Percentiles rank a stretch among this genome's conserved stretches.
These are phyloP conservation scores for Cichladusa arquata DNA, from an alignment of 2,113 vertebrate species.

Conservation along the genomic window DNA sequence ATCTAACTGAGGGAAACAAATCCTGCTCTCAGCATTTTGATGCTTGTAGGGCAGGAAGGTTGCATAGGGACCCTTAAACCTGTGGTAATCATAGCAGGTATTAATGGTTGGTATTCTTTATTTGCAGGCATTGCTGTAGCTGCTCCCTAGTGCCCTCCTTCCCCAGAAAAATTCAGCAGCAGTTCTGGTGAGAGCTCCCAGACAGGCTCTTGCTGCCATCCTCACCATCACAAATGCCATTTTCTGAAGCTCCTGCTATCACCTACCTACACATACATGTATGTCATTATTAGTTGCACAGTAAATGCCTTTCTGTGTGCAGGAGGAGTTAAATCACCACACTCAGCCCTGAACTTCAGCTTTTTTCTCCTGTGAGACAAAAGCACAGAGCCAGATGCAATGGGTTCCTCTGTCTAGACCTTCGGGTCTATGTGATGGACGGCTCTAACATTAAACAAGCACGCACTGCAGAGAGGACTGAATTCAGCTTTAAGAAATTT, in stretches of 20 bases:
- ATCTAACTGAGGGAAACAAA: neutral
- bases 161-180: neutral
- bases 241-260: neutral
- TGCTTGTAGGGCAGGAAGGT: neutral
- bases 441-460: neutral
- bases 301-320: neutral
- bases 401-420: neutral
- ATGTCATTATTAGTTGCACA: neutral
- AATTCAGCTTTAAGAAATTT: constrained; percentile 6
- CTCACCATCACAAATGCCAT: fast-evolving
- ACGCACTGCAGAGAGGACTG: neutral
- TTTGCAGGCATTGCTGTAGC: neutral
- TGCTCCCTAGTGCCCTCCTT: neutral
- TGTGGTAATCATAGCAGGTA: neutral
- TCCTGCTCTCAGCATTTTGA: neutral
- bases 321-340: constrained; percentile 10
- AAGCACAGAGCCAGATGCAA: neutral
- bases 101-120: neutral
- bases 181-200: neutral
- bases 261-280: fast-evolving
- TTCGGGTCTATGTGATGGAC: neutral
- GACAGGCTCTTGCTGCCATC: neutral
- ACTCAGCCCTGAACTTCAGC: neutral
- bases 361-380: neutral
- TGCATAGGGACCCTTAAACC: neutral